Percentiles rank a stretch among this genome's conserved stretches.
phyloP scores from a whole-genome alignment of 2,888 invertebrate genomes.

The Morpho achilles region DNA sequence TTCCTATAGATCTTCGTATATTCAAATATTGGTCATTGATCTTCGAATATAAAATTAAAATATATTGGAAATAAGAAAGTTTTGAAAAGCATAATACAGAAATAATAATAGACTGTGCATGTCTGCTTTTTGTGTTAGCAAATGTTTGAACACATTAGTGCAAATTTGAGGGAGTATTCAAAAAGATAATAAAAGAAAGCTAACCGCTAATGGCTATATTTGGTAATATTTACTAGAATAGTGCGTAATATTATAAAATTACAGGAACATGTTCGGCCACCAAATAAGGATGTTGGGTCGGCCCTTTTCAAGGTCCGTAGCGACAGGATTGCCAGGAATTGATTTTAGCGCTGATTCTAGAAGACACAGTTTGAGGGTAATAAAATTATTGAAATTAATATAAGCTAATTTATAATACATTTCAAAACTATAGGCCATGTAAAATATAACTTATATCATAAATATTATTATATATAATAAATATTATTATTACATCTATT shows the following conservation, averaged over 20 bases:
- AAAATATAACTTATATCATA: neutral
- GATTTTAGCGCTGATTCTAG: slow-evolving; percentile 73
- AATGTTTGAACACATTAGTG: slow-evolving; percentile 37
- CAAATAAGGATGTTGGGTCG: slow-evolving; percentile 83
- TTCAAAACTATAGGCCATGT: too few relatives aligned
- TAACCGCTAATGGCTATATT: slow-evolving; percentile 45
- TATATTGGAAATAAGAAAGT: slow-evolving; percentile 16
- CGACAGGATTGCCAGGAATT: slow-evolving; percentile 77
- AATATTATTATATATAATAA: neutral
- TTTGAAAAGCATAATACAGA: slow-evolving; percentile 30
- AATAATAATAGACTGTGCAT: slow-evolving; percentile 54
- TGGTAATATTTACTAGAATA: slow-evolving; percentile 20
- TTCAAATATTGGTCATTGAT: neutral
- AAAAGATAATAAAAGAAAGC: slow-evolving; percentile 27
- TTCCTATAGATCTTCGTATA: slow-evolving; percentile 22
- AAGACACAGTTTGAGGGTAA: slow-evolving; percentile 80
- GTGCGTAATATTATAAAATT: slow-evolving; percentile 36
- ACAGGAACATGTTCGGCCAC: slow-evolving; percentile 81
- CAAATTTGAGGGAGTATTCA: slow-evolving; percentile 47
- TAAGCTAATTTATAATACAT: too few relatives aligned
- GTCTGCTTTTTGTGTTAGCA: slow-evolving; percentile 73
- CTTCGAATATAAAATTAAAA: slow-evolving; percentile 7
- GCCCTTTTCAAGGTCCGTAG: slow-evolving; percentile 82
- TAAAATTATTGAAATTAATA: neutral
- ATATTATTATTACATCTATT: too few relatives aligned